Evolutionary conservation across 1,140 invertebrate genomes (phyloP), one percentile per base, ranked within the genome.

Genomic region (Aporrectodea caliginosa): DNA sequence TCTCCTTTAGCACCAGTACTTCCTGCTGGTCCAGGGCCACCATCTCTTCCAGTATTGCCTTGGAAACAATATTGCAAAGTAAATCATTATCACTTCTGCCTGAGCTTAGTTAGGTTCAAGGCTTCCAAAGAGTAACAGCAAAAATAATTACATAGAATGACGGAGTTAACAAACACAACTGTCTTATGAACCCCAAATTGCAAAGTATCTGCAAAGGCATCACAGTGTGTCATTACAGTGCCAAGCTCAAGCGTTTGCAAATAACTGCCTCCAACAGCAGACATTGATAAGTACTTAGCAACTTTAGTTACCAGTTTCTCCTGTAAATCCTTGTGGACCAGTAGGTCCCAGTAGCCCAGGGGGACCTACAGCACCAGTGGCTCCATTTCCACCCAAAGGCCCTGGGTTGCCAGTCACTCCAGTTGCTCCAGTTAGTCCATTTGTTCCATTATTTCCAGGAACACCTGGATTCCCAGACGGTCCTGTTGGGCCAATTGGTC

Each of bases 1-100:
- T 71, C 77, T 30, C 77, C 77, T 77, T 27, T 34, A 16, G n/a
- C n/a, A 35, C 77, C 77, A 1, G 30, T 27, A 35, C 22, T 27
- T n/a, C 77, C 77, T 1, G n/a, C 27, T 0, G 70, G 2, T 12
- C 70, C 58, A 16, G 33, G 31, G 31, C n/a, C n/a, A 75, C 77
- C 70, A 31, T 30, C 31, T 27, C 30, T 22, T 32, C 77, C 70
- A n/a, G n/a, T 32, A 6, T 14, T 29, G 75, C 68, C 58, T 77
- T n/a, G 77, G 16, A 33, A 27, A 29, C 58, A n/a, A n/a, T n/a
- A n/a, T n/a, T n/a, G n/a, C n/a, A n/a, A n/a, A n/a, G n/a, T n/a
- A n/a, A n/a, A n/a, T n/a, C n/a, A n/a, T n/a, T n/a, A n/a, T n/a
- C n/a, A n/a, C n/a, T n/a, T n/a, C n/a, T n/a, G n/a, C n/a, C n/a